Evolutionary conservation across 2,797 vertebrate species (phyloP).

Genomic region (Helicolenus hilgendorfi): DNA sequence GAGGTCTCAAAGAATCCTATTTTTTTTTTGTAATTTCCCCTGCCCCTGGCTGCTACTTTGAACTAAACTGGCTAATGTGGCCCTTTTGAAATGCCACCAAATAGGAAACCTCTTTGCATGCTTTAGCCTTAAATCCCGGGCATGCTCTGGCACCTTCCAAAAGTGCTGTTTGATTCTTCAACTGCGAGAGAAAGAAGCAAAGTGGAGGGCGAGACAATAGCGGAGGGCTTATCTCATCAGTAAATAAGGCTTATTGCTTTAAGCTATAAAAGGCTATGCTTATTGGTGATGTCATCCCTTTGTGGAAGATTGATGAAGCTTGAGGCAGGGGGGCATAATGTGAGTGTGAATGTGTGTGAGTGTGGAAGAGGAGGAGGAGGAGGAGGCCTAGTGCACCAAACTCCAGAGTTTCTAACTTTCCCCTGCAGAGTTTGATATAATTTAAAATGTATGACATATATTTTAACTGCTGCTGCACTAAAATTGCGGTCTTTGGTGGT

Average conservation of each 20-base stretch:
- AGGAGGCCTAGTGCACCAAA: conserved; percentile 40
- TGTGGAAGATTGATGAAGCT: conserved; percentile 90
- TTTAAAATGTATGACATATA: conserved; percentile 88
- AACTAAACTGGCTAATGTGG: conserved; percentile 90
- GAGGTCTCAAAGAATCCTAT: background rate
- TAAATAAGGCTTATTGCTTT: conserved; percentile 94
- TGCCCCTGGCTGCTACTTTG: conserved; percentile 83
- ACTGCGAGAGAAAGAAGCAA: conserved; percentile 89
- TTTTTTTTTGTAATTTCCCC: conserved; percentile 78
- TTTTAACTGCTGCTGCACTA: conserved; percentile 79
- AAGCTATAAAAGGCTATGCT: conserved; percentile 89
- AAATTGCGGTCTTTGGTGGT: conserved; percentile 84
- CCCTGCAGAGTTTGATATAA: conserved; percentile 80
- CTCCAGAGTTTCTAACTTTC: conserved; percentile 76
- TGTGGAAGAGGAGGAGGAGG: conserved; percentile 37
- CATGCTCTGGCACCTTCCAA: conserved; percentile 94
- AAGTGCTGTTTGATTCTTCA: conserved; percentile 93
- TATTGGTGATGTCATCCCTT: conserved; percentile 94
- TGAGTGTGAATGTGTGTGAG: conserved; percentile 61
- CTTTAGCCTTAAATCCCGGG: conserved; percentile 92
- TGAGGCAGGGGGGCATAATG: conserved; percentile 81
- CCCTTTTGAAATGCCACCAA: conserved; percentile 89
- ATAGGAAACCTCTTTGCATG: conserved; percentile 92
- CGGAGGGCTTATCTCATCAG: conserved; percentile 93
- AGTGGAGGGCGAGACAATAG: conserved; percentile 92